Conservation (phyloP, 2,888 invertebrate genomes). For the Mythimna ferrago region DNA sequence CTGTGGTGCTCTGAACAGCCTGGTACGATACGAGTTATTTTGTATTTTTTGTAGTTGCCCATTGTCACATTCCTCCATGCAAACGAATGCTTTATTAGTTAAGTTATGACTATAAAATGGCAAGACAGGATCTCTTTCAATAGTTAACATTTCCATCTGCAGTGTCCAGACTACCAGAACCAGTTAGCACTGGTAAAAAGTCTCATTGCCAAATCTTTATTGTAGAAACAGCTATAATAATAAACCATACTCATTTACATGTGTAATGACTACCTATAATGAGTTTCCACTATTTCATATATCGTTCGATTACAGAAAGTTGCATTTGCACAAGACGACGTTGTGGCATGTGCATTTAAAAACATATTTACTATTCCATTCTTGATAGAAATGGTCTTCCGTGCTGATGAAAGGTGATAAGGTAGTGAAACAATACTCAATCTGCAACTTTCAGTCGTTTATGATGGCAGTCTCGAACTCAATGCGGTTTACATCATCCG, state of each 20-base stretch:
- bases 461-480: not conserved
- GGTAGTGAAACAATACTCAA: constrained; percentile 3
- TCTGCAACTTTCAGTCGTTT: constrained; percentile 28
- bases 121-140: not conserved
- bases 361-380: constrained; percentile 15
- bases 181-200: not conserved
- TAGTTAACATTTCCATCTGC: not conserved
- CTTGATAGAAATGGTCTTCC: not conserved
- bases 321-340: constrained; percentile 26
- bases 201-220: constrained; percentile 6
- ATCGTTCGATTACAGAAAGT: constrained; percentile 25
- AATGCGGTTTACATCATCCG: constrained; percentile 23
- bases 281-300: constrained; percentile 23
- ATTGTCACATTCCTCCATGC: not conserved
- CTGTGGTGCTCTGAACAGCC: constrained; percentile 58
- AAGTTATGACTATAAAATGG: not conserved
- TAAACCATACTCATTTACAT: constrained; percentile 42
- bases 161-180: not conserved
- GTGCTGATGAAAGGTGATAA: constrained; percentile 12
- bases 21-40: constrained; percentile 41
- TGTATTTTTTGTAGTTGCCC: constrained; percentile 11
- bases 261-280: constrained; percentile 43
- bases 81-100: constrained; percentile 6
- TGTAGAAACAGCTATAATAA: constrained; percentile 15
- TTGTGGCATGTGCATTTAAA: constrained; percentile 18